These are phyloP conservation scores for Hydrochoerus hydrochaeris DNA, from an alignment of 2,113 vertebrate species.

Conservation along the genomic window DNA sequence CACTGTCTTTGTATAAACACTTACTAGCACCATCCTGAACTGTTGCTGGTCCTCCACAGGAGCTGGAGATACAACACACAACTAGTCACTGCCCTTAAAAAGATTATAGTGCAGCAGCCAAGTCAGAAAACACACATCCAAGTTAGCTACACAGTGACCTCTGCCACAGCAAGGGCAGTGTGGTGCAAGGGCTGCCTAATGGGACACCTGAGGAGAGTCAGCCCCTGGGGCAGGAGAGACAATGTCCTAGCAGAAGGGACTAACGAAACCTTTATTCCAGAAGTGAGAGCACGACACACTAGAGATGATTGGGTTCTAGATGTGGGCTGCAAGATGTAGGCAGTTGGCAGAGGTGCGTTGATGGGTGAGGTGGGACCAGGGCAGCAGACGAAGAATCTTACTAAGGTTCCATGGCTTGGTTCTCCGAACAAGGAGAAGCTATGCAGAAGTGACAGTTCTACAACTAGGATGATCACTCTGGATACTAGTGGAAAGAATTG, in stretches of 20 bases:
- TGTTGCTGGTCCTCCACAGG: background rate
- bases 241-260: background rate
- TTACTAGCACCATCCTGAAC: background rate
- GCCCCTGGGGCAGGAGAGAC: background rate
- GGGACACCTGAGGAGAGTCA: too few species aligned
- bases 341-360: background rate
- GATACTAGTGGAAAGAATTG: background rate
- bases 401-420: background rate
- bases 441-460: background rate
- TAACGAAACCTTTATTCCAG: background rate
- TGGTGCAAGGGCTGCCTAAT: fast-evolving
- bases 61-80: background rate
- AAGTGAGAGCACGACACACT: background rate
- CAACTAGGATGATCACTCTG: background rate
- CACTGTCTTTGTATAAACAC: background rate
- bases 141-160: background rate
- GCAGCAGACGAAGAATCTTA: background rate
- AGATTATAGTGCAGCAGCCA: background rate
- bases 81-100: background rate
- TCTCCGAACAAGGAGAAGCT: background rate
- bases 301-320: background rate
- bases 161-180: background rate
- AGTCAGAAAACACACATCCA: background rate
- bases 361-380: background rate
- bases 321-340: fast-evolving